Conservation (phyloP, 2,113 vertebrate genomes). For the Cottus gobio region DNA sequence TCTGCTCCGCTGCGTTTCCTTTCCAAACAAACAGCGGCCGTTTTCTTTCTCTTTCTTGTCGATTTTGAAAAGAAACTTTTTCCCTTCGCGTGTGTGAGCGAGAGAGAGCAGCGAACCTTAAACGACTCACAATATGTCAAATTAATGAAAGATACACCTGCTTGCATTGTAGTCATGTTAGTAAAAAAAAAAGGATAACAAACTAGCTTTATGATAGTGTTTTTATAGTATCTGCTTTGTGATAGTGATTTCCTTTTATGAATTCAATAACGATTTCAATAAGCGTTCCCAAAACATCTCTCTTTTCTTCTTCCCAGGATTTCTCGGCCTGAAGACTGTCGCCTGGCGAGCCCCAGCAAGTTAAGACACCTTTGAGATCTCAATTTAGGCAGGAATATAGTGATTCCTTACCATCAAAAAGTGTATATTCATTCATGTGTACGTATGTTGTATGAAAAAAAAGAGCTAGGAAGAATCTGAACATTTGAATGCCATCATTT, state of each 20-base stretch:
- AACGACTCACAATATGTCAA: conserved; percentile 65
- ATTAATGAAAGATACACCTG: conserved; percentile 66
- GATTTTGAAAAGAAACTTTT: conserved; percentile 52
- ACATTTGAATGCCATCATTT: no score
- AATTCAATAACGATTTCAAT: neutral
- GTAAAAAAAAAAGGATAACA: neutral
- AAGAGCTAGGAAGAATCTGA: no score
- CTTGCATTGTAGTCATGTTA: conserved; percentile 12
- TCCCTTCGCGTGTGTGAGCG: neutral
- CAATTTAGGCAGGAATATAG: neutral
- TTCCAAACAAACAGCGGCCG: conserved; percentile 61
- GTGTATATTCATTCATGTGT: no score
- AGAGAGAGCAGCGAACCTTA: conserved; percentile 51
- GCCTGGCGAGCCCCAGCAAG: neutral
- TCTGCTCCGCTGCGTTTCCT: conserved; percentile 63
- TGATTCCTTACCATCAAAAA: neutral
- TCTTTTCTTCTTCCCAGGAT: neutral
- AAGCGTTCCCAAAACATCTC: neutral
- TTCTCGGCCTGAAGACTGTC: neutral
- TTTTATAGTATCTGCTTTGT: neutral
- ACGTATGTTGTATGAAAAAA: no score
- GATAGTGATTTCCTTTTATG: neutral
- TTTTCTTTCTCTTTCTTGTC: conserved; percentile 24
- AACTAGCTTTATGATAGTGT: neutral
- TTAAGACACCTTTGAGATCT: neutral